Evolutionary conservation across 2,797 vertebrate genomes (phyloP).

Genomic region (Huso huso): DNA sequence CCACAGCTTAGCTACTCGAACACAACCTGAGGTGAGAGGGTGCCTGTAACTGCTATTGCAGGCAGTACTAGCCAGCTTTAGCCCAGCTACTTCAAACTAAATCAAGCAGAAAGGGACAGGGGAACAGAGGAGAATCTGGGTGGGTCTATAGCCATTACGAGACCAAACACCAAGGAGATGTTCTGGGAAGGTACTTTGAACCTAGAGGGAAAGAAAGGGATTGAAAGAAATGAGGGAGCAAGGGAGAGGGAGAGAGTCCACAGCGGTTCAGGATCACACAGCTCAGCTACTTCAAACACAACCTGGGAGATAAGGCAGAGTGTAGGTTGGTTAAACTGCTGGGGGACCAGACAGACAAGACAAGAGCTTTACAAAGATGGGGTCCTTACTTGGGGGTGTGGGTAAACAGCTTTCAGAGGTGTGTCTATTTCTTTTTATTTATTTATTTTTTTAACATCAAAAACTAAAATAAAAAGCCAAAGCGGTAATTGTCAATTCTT

Average conservation of each 20-base stretch:
- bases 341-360: no score
- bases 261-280: conserved; percentile 63
- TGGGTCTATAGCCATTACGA: conserved; percentile 42
- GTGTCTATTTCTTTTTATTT: no score
- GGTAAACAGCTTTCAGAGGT: no score
- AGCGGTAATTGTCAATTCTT: not conserved
- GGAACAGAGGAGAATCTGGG: conserved; percentile 55
- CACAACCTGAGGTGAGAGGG: conserved; percentile 81
- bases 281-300: conserved; percentile 89
- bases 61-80: no score
- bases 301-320: conserved; percentile 70
- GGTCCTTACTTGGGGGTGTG: no score
- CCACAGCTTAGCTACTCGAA: conserved; percentile 78
- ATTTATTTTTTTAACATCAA: not conserved
- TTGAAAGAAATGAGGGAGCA: no score
- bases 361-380: no score
- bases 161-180: not conserved
- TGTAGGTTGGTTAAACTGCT: no score
- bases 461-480: not conserved
- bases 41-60: not conserved
- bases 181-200: no score
- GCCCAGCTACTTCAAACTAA: no score
- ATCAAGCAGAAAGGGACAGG: no score
- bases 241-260: conserved; percentile 19
- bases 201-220: no score